phyloP scores from a whole-genome alignment of 2,113 vertebrate species.

The Anhinga rufa region DNA sequence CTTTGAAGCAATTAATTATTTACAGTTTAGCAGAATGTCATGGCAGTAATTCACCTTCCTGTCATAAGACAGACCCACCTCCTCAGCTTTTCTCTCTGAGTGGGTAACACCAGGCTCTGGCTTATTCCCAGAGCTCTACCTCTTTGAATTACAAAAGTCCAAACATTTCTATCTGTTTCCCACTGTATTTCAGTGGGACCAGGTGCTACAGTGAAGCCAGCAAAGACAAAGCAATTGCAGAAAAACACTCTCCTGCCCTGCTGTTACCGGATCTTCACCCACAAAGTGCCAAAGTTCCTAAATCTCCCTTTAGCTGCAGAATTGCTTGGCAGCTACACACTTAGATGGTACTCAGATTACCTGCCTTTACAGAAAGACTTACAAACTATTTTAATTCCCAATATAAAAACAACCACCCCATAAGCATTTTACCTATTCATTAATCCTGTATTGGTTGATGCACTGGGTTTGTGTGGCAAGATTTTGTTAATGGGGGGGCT shows the following conservation, averaged over 20 bases:
- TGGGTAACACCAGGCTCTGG: neutral
- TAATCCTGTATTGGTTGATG: neutral
- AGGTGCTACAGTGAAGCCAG: neutral
- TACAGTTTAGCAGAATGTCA: neutral
- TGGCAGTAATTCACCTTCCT: neutral
- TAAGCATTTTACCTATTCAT: neutral
- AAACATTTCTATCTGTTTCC: neutral
- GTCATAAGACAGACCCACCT: neutral
- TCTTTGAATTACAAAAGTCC: neutral
- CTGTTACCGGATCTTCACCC: neutral
- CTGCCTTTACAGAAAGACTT: neutral
- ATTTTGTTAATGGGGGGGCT: neutral
- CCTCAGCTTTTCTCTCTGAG: neutral
- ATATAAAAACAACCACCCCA: neutral
- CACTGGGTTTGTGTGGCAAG: neutral
- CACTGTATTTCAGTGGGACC: neutral
- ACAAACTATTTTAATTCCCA: neutral
- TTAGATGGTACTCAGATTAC: neutral
- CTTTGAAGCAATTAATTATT: neutral
- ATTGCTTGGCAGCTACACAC: neutral
- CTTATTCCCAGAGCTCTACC: neutral
- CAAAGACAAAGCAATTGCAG: neutral
- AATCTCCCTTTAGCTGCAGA: neutral
- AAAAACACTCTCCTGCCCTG: neutral
- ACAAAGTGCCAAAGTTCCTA: neutral